These are phyloP conservation scores for Phataginus tetradactyla DNA, from an alignment of 2,797 vertebrate genomes.

Conservation along the genomic window DNA sequence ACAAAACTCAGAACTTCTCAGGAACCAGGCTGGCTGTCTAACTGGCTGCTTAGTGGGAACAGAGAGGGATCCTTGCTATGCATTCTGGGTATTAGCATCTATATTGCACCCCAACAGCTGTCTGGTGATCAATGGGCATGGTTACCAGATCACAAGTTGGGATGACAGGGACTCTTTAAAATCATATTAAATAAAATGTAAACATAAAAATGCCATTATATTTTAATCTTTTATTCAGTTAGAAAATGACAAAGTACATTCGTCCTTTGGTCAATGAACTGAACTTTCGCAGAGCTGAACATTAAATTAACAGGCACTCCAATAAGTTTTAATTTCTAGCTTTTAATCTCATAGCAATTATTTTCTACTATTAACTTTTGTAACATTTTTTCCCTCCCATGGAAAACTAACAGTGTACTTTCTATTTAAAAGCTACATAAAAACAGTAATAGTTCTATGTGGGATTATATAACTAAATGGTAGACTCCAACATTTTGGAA, in stretches of 20 bases:
- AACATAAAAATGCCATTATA: conserved; percentile 77
- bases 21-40: background rate
- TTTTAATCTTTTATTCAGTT: conserved; percentile 70
- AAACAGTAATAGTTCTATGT: conserved; percentile 34
- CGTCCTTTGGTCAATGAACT: conserved; percentile 72
- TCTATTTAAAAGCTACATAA: conserved; percentile 51
- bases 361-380: conserved; percentile 73
- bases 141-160: conserved; percentile 53
- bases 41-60: background rate
- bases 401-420: conserved; percentile 60
- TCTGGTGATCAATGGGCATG: conserved; percentile 35
- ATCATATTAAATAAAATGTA: conserved; percentile 71
- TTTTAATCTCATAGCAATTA: conserved; percentile 77
- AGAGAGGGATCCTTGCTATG: background rate
- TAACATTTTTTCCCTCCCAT: conserved; percentile 76
- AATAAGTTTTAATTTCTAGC: conserved; percentile 67
- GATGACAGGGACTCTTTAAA: conserved; percentile 71
- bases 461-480: background rate
- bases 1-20: conserved; percentile 36
- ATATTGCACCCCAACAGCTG: background rate
- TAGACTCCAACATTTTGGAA: conserved; percentile 53
- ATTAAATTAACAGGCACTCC: conserved; percentile 71
- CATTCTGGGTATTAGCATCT: background rate
- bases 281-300: conserved; percentile 68
- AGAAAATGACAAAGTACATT: conserved; percentile 73